These are phyloP conservation scores for Caenorhabditis parvicauda DNA, from an alignment of 2,888 invertebrate species.

Conservation along the genomic window DNA sequence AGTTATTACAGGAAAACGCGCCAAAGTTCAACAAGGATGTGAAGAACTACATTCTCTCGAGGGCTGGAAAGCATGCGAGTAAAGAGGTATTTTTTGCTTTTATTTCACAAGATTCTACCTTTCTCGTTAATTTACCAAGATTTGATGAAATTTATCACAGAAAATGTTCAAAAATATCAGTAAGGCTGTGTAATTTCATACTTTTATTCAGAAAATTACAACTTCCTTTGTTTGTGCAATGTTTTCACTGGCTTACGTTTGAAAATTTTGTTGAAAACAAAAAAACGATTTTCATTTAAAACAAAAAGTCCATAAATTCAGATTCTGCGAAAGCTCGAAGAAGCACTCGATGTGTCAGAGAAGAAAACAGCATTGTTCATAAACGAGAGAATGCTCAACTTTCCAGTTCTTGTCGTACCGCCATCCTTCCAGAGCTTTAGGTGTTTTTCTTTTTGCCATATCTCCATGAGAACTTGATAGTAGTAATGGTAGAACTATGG, in stretches of 20 bases:
- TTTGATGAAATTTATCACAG: too few relatives aligned
- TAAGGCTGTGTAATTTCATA: too few relatives aligned
- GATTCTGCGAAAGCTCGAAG: constrained; percentile 23
- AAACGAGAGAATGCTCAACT: constrained; percentile 57
- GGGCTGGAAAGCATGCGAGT: constrained; percentile 42
- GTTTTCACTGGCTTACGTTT: too few relatives aligned
- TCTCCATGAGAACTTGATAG: too few relatives aligned
- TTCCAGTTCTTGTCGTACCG: constrained; percentile 46
- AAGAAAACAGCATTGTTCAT: constrained; percentile 32
- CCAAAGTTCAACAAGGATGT: constrained; percentile 37
- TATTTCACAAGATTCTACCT: too few relatives aligned
- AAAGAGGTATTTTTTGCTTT: constrained; percentile 32
- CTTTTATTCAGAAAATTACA: constrained; percentile 2
- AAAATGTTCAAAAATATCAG: too few relatives aligned
- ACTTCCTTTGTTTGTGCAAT: background rate
- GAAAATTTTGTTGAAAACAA: too few relatives aligned
- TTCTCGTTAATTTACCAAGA: too few relatives aligned
- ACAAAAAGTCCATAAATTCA: too few relatives aligned
- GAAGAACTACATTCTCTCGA: constrained; percentile 28
- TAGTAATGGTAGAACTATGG: too few relatives aligned
- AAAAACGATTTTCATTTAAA: too few relatives aligned
- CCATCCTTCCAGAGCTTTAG: constrained; percentile 36
- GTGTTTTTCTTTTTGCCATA: constrained; percentile 11
- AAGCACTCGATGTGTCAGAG: constrained; percentile 17
- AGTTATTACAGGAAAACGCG: constrained; percentile 23